A percentile compares a stretch with the other conserved stretches of the same genome.
These are phyloP conservation scores for Aradophagus sp. DNA, from an alignment of 1,140 invertebrate genomes.

Conservation along the genomic window DNA sequence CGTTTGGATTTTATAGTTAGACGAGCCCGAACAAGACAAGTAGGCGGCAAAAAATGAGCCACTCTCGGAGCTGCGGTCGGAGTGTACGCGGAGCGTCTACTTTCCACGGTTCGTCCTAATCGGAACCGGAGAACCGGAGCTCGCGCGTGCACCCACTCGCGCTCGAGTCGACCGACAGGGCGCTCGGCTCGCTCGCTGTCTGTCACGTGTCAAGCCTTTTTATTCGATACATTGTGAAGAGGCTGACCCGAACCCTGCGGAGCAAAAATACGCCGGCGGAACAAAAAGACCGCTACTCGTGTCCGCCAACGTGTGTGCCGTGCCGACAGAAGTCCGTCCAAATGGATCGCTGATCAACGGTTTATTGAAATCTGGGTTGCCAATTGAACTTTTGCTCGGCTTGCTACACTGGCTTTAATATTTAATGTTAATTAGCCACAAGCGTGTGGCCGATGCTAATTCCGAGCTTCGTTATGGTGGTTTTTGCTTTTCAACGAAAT, in stretches of 20 bases:
- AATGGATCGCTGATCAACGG: constrained; percentile 11
- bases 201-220: constrained; percentile 32
- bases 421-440: too few species aligned
- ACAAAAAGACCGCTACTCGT: constrained; percentile 25
- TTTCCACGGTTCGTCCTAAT: constrained; percentile 43
- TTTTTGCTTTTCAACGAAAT: too few species aligned
- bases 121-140: constrained; percentile 6
- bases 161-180: constrained; percentile 18
- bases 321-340: too few species aligned
- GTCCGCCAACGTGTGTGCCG: too few species aligned
- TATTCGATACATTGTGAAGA: constrained; percentile 15
- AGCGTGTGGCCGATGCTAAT: too few species aligned
- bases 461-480: too few species aligned
- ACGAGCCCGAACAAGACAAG: constrained; percentile 53
- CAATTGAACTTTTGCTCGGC: constrained; percentile 5
- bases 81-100: constrained; percentile 30
- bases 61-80: constrained; percentile 35
- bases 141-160: constrained; percentile 27
- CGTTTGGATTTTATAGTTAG: constrained; percentile 10
- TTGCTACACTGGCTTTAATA: too few species aligned
- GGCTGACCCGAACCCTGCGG: constrained; percentile 3
- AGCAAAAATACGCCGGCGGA: constrained; percentile 7
- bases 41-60: constrained; percentile 57
- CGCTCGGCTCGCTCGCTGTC: constrained; percentile 5
- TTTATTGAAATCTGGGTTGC: not conserved